Base-by-base conservation (phyloP, 2,888 invertebrate species). In the Pegoplata infirma region DNA sequence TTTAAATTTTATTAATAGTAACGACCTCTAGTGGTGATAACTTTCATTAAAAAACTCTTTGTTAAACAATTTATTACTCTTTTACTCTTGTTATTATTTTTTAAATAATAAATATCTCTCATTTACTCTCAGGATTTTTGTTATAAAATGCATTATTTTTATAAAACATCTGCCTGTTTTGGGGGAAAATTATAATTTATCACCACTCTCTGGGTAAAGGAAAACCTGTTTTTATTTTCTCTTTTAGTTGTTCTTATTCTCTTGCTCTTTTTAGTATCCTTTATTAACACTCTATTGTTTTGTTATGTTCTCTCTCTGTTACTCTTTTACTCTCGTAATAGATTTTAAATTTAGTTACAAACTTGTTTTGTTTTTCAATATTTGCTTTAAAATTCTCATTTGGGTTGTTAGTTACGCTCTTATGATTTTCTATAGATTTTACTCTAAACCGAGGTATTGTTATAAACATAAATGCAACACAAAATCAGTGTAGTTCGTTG, bases 401-500 rank as follows among this genome's bases (percentile, higher is more conserved):
- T 67, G 81, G 81, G 80, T 51, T 46, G 58, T 83, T 85, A 83
- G 84, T 82, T 82, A 83, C 82, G 84, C 80, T 82, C 82, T 82
- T 79, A 56, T 81, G 84, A 79, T 76, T 84, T 83, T 84, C 82
- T 56, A 78, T 80, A 63, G 49, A 47, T 49, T 53, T 67, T 40
- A 14, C 63, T 76, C 71, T 64, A 68, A 68, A 84, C 88, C 87
- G 87, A 87, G 88, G 85, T 88, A 82, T 87, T 84, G 84, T 88
- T 76, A 83, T 64, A 77, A 83, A 71, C 75, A 73, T 67, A 63
- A 68, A 69, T 68, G 79, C 82, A 81, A 69, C 75, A 80, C 53
- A 80, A 86, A 86, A 85, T 88, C 85, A 87, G 87, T 87, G 85
- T 88, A 86, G 85, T 87, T 87, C 84, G 84, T 84, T 82, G 84